Conservation (phyloP, 2,113 vertebrate species). For the Embiotoca jacksoni region DNA sequence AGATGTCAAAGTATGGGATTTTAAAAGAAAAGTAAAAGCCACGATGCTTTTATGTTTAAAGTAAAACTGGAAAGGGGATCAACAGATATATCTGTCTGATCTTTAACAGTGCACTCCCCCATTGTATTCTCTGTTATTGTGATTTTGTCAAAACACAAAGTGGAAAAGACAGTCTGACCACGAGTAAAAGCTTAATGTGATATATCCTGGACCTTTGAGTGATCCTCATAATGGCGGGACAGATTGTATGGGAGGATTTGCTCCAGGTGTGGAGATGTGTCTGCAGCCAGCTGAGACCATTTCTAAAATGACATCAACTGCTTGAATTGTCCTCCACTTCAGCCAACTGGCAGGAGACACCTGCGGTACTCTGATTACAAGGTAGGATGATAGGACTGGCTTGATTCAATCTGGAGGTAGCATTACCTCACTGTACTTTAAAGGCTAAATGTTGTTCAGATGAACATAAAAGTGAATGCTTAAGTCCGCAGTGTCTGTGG, state of each 20-base stretch:
- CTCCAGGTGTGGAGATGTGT: constrained; percentile 29
- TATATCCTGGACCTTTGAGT: constrained; percentile 16
- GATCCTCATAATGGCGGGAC: constrained; percentile 10
- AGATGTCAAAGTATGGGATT: constrained; percentile 27
- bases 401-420: constrained; percentile 15
- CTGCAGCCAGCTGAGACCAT: constrained; percentile 18
- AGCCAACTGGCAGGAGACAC: constrained; percentile 1
- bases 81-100: constrained; percentile 4
- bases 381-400: constrained; percentile 26
- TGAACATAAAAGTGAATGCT: neutral
- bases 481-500: neutral
- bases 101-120: neutral
- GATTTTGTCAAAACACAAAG: neutral
- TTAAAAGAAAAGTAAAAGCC: constrained; percentile 11
- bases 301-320: constrained; percentile 40
- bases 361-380: constrained; percentile 40
- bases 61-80: neutral
- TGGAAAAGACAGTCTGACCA: constrained; percentile 1
- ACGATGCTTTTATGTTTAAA: neutral
- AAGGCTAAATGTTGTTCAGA: constrained; percentile 15
- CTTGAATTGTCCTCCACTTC: constrained; percentile 19
- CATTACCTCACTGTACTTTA: constrained; percentile 38
- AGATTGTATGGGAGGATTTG: constrained; percentile 22
- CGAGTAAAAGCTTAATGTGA: constrained; percentile 26
- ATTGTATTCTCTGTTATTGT: neutral